Evolutionary conservation across 2,888 invertebrate genomes (phyloP).

Genomic region (Mythimna lalbum): DNA sequence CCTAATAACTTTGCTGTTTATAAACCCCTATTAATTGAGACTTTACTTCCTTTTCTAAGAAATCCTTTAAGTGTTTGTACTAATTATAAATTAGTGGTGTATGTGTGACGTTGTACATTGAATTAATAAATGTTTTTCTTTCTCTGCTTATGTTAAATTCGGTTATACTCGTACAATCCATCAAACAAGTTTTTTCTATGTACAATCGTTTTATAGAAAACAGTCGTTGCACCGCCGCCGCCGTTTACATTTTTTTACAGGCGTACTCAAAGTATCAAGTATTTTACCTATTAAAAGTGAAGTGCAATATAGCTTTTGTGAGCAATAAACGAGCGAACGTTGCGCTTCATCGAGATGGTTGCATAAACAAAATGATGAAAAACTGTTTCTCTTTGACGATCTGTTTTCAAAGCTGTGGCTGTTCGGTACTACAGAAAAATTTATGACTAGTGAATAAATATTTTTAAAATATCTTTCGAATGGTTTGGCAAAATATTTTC

Average conservation of each 20-base stretch:
- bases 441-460: background rate
- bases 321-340: constrained; percentile 3
- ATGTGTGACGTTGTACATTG: no score
- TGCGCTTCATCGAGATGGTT: background rate
- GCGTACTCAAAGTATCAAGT: background rate
- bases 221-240: background rate
- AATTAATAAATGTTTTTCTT: no score
- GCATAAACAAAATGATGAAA: background rate
- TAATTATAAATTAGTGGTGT: no score
- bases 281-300: constrained; percentile 1
- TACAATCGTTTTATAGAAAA: background rate
- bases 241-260: background rate
- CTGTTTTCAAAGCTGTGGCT: no score
- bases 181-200: background rate
- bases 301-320: constrained; percentile 25
- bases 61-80: no score
- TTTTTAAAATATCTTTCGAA: no score
- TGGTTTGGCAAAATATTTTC: no score
- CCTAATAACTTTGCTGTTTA: no score
- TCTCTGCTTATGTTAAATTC: background rate
- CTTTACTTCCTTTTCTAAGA: no score
- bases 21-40: no score
- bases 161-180: background rate
- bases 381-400: background rate
- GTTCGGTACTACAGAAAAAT: background rate